Evolutionary conservation across 2,888 invertebrate species (phyloP).

Genomic region (Autographa pulchrina): DNA sequence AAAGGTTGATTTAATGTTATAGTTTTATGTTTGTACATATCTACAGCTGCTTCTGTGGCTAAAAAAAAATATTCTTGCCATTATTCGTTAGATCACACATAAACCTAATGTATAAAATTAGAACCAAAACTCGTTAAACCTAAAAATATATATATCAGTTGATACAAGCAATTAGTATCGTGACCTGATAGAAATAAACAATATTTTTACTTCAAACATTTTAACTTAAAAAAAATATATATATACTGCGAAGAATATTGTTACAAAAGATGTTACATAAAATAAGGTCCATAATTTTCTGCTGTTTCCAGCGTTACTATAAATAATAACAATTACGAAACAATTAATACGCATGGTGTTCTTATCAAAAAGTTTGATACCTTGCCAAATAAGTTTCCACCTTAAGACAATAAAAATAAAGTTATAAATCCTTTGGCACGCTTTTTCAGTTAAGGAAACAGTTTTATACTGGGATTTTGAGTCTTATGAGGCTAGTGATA

Average conservation of each 20-base stretch:
- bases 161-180: not conserved
- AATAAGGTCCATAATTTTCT: no score
- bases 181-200: not conserved
- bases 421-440: constrained; percentile 13
- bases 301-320: no score
- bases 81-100: no score
- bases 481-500: not conserved
- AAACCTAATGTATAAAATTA: no score
- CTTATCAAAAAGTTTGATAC: constrained; percentile 14
- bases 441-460: not conserved
- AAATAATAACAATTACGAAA: constrained; percentile 12
- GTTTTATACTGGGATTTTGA: not conserved
- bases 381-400: constrained; percentile 1
- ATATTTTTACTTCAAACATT: not conserved
- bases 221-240: no score
- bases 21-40: no score
- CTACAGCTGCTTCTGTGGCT: no score
- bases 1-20: no score
- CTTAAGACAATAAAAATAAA: fast-evolving
- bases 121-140: not conserved
- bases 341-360: constrained; percentile 44
- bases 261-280: no score
- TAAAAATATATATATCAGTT: not conserved
- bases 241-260: no score
- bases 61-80: no score